These are phyloP conservation scores for Lasioglossum baleicum DNA, from an alignment of 1,140 invertebrate genomes.

Conservation along the genomic window DNA sequence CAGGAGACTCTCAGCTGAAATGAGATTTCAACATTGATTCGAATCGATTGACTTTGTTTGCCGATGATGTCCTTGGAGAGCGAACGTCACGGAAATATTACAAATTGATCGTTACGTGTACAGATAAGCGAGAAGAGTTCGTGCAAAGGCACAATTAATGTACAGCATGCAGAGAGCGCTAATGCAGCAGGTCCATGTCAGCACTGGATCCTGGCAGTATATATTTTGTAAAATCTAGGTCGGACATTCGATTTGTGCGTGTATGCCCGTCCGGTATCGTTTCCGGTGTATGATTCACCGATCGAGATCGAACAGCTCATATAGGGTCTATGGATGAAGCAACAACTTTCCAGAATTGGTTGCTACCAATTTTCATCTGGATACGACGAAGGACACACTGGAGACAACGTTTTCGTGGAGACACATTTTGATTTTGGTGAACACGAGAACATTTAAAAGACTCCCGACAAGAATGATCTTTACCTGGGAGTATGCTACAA, in stretches of 20 bases:
- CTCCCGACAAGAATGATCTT: conserved; percentile 66
- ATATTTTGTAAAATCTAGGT: background rate
- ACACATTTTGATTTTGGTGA: conserved; percentile 27
- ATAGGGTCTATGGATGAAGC: conserved; percentile 26
- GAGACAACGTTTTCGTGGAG: conserved; percentile 30
- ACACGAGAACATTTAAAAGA: conserved; percentile 55
- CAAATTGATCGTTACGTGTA: conserved; percentile 41
- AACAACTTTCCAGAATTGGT: conserved; percentile 63
- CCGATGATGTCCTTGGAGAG: conserved; percentile 7
- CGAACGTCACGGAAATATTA: conserved; percentile 22
- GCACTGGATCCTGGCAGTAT: conserved; percentile 42
- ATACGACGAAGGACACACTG: conserved; percentile 37
- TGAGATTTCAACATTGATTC: too few relatives aligned
- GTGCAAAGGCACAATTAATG: conserved; percentile 53
- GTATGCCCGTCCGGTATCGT: conserved; percentile 12
- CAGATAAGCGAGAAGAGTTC: conserved; percentile 49
- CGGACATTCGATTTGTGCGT: conserved; percentile 22
- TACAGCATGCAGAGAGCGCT: conserved; percentile 60
- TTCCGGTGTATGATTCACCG: conserved; percentile 1
- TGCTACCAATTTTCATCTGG: conserved; percentile 64
- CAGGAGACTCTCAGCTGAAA: conserved; percentile 13
- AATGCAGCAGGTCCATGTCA: conserved; percentile 60
- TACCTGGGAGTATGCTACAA: conserved; percentile 83
- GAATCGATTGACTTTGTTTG: too few relatives aligned
- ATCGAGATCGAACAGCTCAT: conserved; percentile 13